phyloP scores from a whole-genome alignment of 2,113 vertebrate genomes.

The Cyprinodon tularosa region DNA sequence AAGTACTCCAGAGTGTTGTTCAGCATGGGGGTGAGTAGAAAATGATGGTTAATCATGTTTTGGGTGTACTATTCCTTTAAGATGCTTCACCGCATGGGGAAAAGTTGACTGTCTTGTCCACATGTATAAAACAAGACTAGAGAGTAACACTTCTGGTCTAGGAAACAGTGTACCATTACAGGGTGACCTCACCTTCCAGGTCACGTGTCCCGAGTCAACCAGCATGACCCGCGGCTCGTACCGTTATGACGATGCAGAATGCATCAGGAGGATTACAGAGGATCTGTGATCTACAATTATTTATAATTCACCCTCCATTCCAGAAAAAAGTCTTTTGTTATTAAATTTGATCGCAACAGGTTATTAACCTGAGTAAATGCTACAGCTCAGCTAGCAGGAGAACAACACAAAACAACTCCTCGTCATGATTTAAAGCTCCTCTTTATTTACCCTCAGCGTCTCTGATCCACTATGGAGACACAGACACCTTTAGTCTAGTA shows the following conservation, averaged over 20 bases:
- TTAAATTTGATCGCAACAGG: neutral
- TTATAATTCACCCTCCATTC: neutral
- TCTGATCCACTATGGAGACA: neutral
- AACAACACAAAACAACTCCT: neutral
- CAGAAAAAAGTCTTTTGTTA: neutral
- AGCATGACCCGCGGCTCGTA: neutral
- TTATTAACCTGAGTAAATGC: neutral
- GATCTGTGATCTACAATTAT: neutral
- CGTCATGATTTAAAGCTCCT: neutral
- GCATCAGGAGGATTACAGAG: neutral
- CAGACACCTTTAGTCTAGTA: neutral
- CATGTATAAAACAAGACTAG: neutral
- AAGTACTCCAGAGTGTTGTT: too few relatives aligned
- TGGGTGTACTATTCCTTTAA: too few relatives aligned
- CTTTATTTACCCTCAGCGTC: neutral
- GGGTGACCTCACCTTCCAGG: neutral
- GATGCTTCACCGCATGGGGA: neutral
- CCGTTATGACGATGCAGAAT: neutral
- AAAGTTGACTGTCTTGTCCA: neutral
- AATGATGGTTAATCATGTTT: too few relatives aligned
- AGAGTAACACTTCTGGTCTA: neutral
- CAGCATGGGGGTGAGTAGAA: too few relatives aligned
- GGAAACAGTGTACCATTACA: neutral
- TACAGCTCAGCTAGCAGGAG: neutral
- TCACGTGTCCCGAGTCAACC: neutral